Evolutionary conservation across 2,888 invertebrate species (phyloP).

Genomic region (Cyaniris semiargus): DNA sequence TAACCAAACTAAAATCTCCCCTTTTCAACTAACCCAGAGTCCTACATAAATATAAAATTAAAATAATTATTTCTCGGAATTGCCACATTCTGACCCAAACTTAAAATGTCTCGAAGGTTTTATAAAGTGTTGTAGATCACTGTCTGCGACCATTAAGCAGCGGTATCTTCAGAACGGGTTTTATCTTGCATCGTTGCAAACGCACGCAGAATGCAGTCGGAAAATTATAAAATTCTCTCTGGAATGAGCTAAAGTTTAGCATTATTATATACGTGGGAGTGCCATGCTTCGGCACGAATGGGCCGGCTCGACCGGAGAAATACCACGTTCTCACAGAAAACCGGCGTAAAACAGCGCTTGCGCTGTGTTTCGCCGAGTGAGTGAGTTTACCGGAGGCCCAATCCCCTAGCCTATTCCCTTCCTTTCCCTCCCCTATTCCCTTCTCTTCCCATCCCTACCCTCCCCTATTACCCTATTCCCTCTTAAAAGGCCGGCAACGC

Average conservation of each 20-base stretch:
- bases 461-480: too few relatives aligned
- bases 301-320: too few relatives aligned
- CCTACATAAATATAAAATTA: not conserved
- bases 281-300: too few relatives aligned
- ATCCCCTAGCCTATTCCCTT: too few relatives aligned
- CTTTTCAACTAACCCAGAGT: not conserved
- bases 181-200: conserved; percentile 42
- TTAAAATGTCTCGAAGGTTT: conserved; percentile 48
- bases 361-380: too few relatives aligned
- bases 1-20: not conserved
- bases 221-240: conserved; percentile 14
- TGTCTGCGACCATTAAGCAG: conserved; percentile 58
- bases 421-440: too few relatives aligned
- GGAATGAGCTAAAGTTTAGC: not conserved
- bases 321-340: too few relatives aligned
- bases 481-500: too few relatives aligned
- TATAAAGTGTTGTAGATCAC: conserved; percentile 59
- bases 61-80: conserved; percentile 5
- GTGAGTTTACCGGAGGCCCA: too few relatives aligned
- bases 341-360: too few relatives aligned
- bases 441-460: too few relatives aligned
- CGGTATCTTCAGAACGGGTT: conserved; percentile 65
- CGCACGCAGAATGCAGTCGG: conserved; percentile 45
- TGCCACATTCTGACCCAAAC: not conserved
- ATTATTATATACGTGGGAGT: too few relatives aligned